These are phyloP conservation scores for Temnothorax nylanderi DNA, from an alignment of 1,140 invertebrate species.

Conservation along the genomic window DNA sequence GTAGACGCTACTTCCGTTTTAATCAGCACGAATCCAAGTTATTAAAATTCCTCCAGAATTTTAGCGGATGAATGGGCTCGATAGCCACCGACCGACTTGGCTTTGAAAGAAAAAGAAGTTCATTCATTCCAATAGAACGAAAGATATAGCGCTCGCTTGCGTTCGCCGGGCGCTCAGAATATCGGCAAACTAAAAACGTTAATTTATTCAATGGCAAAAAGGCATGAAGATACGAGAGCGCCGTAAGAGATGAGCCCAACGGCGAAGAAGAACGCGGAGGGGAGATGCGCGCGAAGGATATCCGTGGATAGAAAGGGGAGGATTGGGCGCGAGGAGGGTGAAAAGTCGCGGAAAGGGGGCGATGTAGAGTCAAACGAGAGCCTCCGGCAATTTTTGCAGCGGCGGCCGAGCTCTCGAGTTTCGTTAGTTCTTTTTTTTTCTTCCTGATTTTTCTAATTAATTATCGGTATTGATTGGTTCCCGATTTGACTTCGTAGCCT, in stretches of 20 bases:
- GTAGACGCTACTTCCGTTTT: conserved; percentile 72
- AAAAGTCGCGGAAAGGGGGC: conserved; percentile 47
- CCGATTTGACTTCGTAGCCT: conserved; percentile 74
- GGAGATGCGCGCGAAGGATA: conserved; percentile 52
- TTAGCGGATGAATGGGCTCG: conserved; percentile 70
- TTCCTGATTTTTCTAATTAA: conserved; percentile 81
- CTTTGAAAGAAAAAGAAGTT: conserved; percentile 71
- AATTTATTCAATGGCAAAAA: conserved; percentile 81
- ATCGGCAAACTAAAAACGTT: conserved; percentile 82
- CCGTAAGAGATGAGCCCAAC: conserved; percentile 65
- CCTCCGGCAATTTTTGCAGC: conserved; percentile 75
- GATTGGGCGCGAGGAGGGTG: conserved; percentile 44
- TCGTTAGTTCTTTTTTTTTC: conserved; percentile 77
- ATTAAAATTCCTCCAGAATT: conserved; percentile 75
- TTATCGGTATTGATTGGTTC: conserved; percentile 81
- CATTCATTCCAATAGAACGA: conserved; percentile 72
- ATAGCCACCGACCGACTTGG: conserved; percentile 45
- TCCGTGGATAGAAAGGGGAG: conserved; percentile 48
- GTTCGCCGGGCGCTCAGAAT: conserved; percentile 65
- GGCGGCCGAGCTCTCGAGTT: conserved; percentile 71
- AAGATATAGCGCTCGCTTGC: conserved; percentile 66
- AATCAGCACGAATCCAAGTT: conserved; percentile 75
- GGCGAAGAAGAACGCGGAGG: conserved; percentile 64
- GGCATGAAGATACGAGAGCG: conserved; percentile 75
- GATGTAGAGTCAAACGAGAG: conserved; percentile 69